Evolutionary conservation across 2,888 invertebrate species (phyloP), one percentile per base, ranked within the genome.

Genomic region (Ectropis crepuscularia): DNA sequence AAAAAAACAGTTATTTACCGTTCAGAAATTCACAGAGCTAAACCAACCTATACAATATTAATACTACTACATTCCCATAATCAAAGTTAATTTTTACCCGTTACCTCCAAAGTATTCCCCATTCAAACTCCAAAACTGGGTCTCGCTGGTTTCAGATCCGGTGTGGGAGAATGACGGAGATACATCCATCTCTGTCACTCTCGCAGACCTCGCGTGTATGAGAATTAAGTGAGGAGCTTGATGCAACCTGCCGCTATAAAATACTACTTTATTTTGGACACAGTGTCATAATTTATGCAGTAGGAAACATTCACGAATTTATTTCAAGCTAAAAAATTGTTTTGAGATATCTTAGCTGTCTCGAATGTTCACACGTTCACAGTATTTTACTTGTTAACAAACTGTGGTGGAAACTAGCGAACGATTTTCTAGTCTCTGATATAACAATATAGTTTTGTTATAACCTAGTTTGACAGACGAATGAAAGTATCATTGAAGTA

Each of bases 71-170:
- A 41, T 16, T 38, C 38, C 11, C 37, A 37, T 5, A 38, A 9
- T 16, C 28, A 41, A 41, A 41, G 16, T 39, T 37, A 41, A 51
- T 41, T 41, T 51, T 12, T 5, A 50, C 11, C 39, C 5, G 41
- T 6, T 7, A 43, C 39, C 10, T 16, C 37, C 11, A 11, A 49
- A 50, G 48, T 49, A 5, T 57, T 57, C 37, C 57, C 60, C 60
- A 60, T 64, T 61, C 53, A 64, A 51, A 59, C 47, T 48, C 53
- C 55, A 42, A 60, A 64, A 57, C 39, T 60, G 43, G 64, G 64
- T 57, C 60, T 80, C 43, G 37, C 5, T 63, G 58, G 85, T 83
- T 86, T 82, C 69, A 72, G 77, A 83, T 85, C 85, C 86, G 84
- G 84, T 85, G 85, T 76, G 81, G 67, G 79, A 87, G 77, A 63